Percentiles rank a stretch among this genome's conserved stretches.
These are phyloP conservation scores for Thyatira batis DNA, from an alignment of 2,888 invertebrate species.

Conservation along the genomic window DNA sequence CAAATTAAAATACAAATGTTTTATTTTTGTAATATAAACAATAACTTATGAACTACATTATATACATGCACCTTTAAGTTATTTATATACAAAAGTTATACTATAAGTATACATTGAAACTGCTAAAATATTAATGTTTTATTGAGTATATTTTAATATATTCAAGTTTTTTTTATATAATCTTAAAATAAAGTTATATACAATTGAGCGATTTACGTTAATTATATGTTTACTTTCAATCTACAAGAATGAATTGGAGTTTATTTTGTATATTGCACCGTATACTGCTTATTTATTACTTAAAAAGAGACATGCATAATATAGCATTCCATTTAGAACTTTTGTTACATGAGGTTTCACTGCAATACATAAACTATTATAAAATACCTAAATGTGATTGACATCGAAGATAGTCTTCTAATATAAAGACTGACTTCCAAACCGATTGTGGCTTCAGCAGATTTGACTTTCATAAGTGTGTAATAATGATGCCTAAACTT, in stretches of 20 bases:
- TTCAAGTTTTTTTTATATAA: not conserved
- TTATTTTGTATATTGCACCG: conserved; percentile 7
- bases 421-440: no score
- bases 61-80: conserved; percentile 53
- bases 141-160: not conserved
- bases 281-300: not conserved
- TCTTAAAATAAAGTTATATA: conserved; percentile 3
- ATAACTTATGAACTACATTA: conserved; percentile 42
- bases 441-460: no score
- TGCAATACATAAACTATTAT: no score
- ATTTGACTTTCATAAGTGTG: no score
- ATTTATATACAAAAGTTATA: conserved; percentile 29
- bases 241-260: not conserved
- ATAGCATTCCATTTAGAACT: no score
- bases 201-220: conserved; percentile 17
- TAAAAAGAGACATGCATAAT: not conserved
- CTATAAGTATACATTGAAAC: conserved; percentile 12
- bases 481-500: no score
- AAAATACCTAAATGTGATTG: no score
- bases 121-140: not conserved
- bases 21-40: conserved; percentile 51
- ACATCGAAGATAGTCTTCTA: no score
- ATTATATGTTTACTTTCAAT: conserved; percentile 4
- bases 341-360: not conserved
- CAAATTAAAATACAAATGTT: conserved; percentile 50